Evolutionary conservation across 2,888 invertebrate species (phyloP).

Genomic region (Branchellion lobata): DNA sequence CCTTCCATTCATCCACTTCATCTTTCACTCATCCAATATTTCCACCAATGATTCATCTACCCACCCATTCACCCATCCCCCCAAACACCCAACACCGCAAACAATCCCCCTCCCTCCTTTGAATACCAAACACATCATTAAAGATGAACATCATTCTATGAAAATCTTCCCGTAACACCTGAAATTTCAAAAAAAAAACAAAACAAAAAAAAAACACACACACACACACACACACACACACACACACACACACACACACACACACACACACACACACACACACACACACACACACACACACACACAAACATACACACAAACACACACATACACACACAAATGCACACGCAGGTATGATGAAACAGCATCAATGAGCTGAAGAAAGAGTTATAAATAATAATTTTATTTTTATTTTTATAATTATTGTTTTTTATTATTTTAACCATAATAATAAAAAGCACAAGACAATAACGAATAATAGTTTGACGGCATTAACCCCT

Average conservation of each 20-base stretch:
- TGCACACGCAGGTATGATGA: not conserved
- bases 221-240: no score
- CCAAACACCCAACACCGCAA: not conserved
- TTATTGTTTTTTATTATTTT: no score
- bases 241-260: no score
- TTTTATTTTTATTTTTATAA: no score
- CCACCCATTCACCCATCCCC: not conserved
- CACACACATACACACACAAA: conserved; percentile 17
- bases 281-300: conserved; percentile 16
- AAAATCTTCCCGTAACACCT: not conserved
- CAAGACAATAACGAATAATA: no score
- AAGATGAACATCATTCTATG: not conserved
- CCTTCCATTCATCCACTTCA: not conserved
- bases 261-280: no score
- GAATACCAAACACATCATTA: not conserved
- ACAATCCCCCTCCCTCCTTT: not conserved
- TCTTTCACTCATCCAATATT: no score
- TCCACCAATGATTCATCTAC: no score
- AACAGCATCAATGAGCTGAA: no score
- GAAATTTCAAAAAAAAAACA: not conserved
- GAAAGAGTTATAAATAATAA: no score
- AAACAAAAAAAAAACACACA: conserved; percentile 11
- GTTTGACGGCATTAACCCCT: no score
- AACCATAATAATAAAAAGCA: no score
- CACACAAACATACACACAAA: conserved; percentile 19